These are phyloP conservation scores for Ceuthmochares aereus DNA, from an alignment of 2,113 vertebrate species.

Conservation along the genomic window DNA sequence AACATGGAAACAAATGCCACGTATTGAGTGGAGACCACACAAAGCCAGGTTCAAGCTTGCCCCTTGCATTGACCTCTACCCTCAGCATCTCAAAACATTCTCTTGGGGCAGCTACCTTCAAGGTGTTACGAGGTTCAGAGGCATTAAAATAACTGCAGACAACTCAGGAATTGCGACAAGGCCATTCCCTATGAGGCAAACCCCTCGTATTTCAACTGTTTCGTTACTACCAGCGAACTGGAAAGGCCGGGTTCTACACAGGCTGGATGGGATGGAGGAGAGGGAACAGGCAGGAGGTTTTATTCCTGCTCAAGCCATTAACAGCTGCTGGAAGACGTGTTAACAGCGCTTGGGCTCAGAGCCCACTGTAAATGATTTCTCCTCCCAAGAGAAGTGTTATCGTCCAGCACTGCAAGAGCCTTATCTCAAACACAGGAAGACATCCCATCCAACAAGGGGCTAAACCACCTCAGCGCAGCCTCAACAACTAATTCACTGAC, in stretches of 20 bases:
- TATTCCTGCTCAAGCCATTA: background rate
- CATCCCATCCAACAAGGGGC: background rate
- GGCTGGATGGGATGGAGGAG: background rate
- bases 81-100: background rate
- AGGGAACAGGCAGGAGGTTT: background rate
- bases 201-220: background rate
- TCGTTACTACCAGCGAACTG: background rate
- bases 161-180: background rate
- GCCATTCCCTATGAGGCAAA: background rate
- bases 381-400: background rate
- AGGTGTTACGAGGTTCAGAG: background rate
- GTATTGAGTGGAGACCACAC: background rate
- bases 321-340: background rate
- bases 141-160: background rate
- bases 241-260: background rate
- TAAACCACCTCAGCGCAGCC: background rate
- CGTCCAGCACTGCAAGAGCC: background rate
- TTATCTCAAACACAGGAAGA: background rate
- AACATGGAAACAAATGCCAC: background rate
- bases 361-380: background rate
- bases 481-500: background rate
- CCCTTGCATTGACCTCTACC: background rate
- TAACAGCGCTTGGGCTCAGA: background rate
- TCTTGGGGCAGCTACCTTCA: background rate
- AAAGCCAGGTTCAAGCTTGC: background rate